Evolutionary conservation across 2,797 vertebrate species (phyloP).

Genomic region (Xerus rutilus): DNA sequence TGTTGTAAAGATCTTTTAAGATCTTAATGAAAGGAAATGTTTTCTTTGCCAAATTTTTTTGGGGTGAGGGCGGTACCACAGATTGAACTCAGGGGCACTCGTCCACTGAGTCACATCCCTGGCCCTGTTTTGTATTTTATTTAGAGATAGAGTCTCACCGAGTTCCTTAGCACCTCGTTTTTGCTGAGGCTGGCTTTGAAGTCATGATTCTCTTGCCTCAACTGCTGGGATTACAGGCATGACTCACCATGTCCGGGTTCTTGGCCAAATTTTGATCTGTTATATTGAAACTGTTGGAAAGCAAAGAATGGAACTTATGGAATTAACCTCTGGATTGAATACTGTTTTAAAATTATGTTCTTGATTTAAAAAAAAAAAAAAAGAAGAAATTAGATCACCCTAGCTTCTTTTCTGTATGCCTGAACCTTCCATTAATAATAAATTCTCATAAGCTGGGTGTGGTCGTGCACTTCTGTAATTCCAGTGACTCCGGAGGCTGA

Average conservation of each 20-base stretch:
- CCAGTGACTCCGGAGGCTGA: too few relatives aligned
- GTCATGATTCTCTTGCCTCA: too few relatives aligned
- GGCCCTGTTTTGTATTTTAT: too few relatives aligned
- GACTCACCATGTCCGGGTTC: too few relatives aligned
- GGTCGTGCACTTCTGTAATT: too few relatives aligned
- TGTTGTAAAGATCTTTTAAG: background rate
- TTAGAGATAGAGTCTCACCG: too few relatives aligned
- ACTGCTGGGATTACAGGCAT: too few relatives aligned
- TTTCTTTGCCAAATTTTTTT: background rate
- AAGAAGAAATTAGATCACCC: background rate
- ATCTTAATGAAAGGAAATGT: conserved; percentile 51
- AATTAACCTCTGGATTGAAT: conserved; percentile 29
- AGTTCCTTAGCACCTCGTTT: too few relatives aligned
- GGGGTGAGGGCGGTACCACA: too few relatives aligned
- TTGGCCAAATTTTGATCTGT: conserved; percentile 15
- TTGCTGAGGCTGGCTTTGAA: too few relatives aligned
- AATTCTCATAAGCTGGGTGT: background rate
- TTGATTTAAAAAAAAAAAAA: conserved; percentile 1
- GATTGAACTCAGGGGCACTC: too few relatives aligned
- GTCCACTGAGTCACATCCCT: too few relatives aligned
- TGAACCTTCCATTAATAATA: conserved; percentile 63
- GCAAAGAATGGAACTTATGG: background rate
- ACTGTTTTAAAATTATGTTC: conserved; percentile 42
- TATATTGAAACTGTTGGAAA: conserved; percentile 29
- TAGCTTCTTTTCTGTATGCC: background rate